phyloP scores from a whole-genome alignment of 1,140 invertebrate genomes.

The Paralvinella palmiformis region DNA sequence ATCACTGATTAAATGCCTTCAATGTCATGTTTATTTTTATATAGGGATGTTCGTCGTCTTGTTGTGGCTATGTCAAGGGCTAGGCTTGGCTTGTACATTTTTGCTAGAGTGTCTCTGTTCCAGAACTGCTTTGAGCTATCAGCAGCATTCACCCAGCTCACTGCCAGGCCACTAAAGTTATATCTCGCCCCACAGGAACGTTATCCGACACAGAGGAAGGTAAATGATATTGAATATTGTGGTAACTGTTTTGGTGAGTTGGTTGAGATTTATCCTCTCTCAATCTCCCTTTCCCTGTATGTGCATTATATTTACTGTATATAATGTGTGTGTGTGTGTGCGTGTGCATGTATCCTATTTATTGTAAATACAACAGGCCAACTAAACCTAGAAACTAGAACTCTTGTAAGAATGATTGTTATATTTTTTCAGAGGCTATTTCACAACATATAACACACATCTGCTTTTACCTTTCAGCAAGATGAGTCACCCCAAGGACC shows the following conservation, averaged over 20 bases:
- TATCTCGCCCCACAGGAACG: conserved; percentile 70
- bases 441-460: not conserved
- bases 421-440: not conserved
- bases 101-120: conserved; percentile 87
- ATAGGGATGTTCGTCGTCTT: conserved; percentile 85
- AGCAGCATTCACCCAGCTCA: conserved; percentile 60
- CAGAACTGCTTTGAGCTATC: conserved; percentile 94
- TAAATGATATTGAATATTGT: conserved; percentile 15
- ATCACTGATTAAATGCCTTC: too few species aligned
- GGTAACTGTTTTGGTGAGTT: not conserved
- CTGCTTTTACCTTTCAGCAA: not conserved
- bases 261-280: not conserved
- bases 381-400: not conserved
- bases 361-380: not conserved
- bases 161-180: conserved; percentile 66
- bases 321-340: not conserved
- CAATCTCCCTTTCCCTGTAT: not conserved
- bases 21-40: conserved; percentile 23
- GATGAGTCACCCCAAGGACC: conserved; percentile 12
- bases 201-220: conserved; percentile 65
- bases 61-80: conserved; percentile 98
- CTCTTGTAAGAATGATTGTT: not conserved
- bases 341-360: not conserved
- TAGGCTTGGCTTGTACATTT: conserved; percentile 93
- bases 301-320: not conserved